Conservation (phyloP, 2,797 vertebrate species). For the Hemitrygon akajei region DNA sequence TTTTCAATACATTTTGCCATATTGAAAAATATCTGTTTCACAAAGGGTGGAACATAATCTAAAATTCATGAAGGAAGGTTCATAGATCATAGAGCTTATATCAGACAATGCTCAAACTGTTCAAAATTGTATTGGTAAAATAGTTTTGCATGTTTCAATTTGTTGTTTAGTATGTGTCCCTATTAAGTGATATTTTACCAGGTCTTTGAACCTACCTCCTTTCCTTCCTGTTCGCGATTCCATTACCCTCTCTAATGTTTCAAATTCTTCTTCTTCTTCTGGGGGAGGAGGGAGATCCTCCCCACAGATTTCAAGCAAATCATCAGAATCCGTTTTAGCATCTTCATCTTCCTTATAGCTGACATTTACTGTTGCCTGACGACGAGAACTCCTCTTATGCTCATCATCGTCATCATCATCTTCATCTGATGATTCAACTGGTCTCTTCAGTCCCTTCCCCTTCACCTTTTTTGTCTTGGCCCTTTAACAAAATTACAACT, state of each 20-base stretch:
- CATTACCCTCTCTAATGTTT: slow-evolving; percentile 95
- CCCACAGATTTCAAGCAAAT: slow-evolving; percentile 88
- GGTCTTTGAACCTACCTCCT: slow-evolving; percentile 68
- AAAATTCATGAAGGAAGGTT: neutral
- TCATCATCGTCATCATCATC: slow-evolving; percentile 74
- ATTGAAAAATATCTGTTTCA: neutral
- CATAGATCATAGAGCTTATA: neutral
- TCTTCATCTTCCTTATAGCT: slow-evolving; percentile 99
- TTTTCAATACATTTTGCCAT: neutral
- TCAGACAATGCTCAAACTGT: neutral
- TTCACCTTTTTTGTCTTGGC: slow-evolving; percentile 79
- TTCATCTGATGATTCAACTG: slow-evolving; percentile 73
- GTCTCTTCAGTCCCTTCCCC: slow-evolving; percentile 68
- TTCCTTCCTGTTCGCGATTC: slow-evolving; percentile 79
- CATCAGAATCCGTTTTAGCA: slow-evolving; percentile 93
- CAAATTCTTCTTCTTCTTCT: slow-evolving; percentile 89
- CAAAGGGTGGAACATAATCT: neutral
- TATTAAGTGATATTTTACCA: neutral
- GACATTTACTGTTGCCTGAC: slow-evolving; percentile 91
- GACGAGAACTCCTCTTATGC: slow-evolving; percentile 75
- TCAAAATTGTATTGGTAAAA: neutral
- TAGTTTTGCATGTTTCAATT: neutral
- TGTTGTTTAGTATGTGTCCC: neutral
- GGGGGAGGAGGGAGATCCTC: slow-evolving; percentile 83
- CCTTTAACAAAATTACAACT: slow-evolving; percentile 45